phyloP scores from a whole-genome alignment of 2,888 invertebrate genomes.

The Pandemis cinnamomeana region DNA sequence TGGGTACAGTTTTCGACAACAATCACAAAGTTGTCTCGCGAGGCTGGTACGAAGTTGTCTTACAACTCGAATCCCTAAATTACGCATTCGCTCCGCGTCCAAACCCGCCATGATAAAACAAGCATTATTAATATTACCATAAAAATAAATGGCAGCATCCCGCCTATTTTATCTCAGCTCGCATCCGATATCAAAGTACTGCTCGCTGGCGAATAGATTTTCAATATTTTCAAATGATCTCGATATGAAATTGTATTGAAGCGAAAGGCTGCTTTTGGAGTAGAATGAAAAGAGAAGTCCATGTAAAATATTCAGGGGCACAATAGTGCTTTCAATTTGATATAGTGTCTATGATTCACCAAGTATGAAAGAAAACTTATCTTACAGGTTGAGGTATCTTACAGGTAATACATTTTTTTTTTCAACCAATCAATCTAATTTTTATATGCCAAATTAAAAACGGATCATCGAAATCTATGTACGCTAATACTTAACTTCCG shows the following conservation, averaged over 20 bases:
- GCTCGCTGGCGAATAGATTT: slow-evolving; percentile 50
- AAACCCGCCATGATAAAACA: slow-evolving; percentile 23
- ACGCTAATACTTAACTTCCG: no score
- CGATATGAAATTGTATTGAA: slow-evolving; percentile 50
- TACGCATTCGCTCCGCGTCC: slow-evolving; percentile 28
- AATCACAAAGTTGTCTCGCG: slow-evolving; percentile 29
- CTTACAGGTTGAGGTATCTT: background rate
- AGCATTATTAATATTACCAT: slow-evolving; percentile 22
- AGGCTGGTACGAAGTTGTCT: slow-evolving; percentile 29
- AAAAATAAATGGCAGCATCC: slow-evolving; percentile 22
- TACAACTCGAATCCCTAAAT: slow-evolving; percentile 31
- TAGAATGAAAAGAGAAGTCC: slow-evolving; percentile 18
- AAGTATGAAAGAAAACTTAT: background rate
- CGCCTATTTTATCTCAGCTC: slow-evolving; percentile 44
- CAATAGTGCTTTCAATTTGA: slow-evolving; percentile 22
- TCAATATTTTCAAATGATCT: slow-evolving; percentile 53
- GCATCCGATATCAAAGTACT: slow-evolving; percentile 51
- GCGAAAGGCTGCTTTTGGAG: slow-evolving; percentile 41
- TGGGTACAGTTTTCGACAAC: slow-evolving; percentile 31
- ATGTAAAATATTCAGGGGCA: slow-evolving; percentile 26
- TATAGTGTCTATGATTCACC: background rate
- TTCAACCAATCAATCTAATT: background rate
- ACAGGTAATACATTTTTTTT: background rate
- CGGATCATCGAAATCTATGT: no score
- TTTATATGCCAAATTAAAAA: background rate